phyloP scores from a whole-genome alignment of 2,113 vertebrate species.

The Collichthys lucidus region DNA sequence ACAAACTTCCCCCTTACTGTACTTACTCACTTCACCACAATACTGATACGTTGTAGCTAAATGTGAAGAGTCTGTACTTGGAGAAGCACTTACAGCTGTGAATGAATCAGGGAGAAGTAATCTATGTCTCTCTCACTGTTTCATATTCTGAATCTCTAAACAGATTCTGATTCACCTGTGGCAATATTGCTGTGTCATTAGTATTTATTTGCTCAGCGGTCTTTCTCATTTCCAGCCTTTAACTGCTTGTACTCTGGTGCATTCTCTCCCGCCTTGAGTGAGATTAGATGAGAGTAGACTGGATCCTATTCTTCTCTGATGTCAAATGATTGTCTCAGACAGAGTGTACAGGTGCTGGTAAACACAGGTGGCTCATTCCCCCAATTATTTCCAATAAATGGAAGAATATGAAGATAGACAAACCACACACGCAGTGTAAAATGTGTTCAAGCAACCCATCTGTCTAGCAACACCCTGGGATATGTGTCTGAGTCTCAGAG shows the following conservation, averaged over 20 bases:
- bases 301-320: constrained; percentile 40
- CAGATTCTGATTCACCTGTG: constrained; percentile 45
- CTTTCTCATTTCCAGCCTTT: constrained; percentile 42
- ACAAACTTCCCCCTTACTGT: neutral
- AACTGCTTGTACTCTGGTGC: constrained; percentile 20
- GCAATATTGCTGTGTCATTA: neutral
- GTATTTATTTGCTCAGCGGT: constrained; percentile 53
- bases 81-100: neutral
- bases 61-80: constrained; percentile 8
- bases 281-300: constrained; percentile 53
- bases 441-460: constrained; percentile 17
- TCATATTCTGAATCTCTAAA: constrained; percentile 17
- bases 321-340: constrained; percentile 58
- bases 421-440: constrained; percentile 9
- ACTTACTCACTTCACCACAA: neutral
- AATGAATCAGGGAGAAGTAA: constrained; percentile 38
- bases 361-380: constrained; percentile 41
- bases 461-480: neutral
- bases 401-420: constrained; percentile 18
- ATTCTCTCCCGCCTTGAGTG: constrained; percentile 28
- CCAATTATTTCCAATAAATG: constrained; percentile 40
- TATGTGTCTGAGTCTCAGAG: neutral
- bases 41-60: neutral
- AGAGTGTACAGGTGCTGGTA: constrained; percentile 37
- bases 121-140: neutral